Percentiles rank a stretch among this genome's conserved stretches.
Evolutionary conservation across 2,113 vertebrate genomes (phyloP).

Genomic region (Bubo blakistoni): DNA sequence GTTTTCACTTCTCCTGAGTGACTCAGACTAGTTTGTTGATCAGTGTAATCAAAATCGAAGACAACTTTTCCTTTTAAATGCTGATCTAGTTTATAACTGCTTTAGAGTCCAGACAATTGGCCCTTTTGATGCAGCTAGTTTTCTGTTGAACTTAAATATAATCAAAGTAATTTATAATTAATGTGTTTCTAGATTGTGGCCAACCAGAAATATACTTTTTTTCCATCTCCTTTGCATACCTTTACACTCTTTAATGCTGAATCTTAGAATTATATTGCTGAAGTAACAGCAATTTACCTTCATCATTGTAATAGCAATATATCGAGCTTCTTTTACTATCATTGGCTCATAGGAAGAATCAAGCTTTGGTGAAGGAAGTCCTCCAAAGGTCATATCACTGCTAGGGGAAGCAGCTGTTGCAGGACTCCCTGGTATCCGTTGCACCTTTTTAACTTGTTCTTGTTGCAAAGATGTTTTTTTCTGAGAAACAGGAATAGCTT

Average conservation of each 20-base stretch:
- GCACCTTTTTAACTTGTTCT: constrained; percentile 87
- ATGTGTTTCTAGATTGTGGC: not conserved
- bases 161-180: not conserved
- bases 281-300: constrained; percentile 78
- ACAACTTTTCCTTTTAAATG: not conserved
- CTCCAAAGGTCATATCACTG: constrained; percentile 91
- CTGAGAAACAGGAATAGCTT: constrained; percentile 96
- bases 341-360: constrained; percentile 97
- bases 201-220: not conserved
- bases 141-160: not conserved
- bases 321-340: constrained; percentile 98
- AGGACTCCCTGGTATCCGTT: constrained; percentile 87
- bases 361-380: constrained; percentile 92
- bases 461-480: constrained; percentile 92
- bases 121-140: not conserved
- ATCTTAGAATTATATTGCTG: not conserved
- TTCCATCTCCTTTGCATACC: not conserved
- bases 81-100: not conserved
- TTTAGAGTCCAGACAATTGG: not conserved
- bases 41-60: not conserved
- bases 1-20: not conserved
- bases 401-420: constrained; percentile 70
- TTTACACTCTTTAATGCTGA: not conserved
- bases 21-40: not conserved
- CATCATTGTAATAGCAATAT: constrained; percentile 99